Percentiles rank a stretch among this genome's conserved stretches.
Conservation (phyloP, 2,888 invertebrate species). For the Ophion slaviceki region DNA sequence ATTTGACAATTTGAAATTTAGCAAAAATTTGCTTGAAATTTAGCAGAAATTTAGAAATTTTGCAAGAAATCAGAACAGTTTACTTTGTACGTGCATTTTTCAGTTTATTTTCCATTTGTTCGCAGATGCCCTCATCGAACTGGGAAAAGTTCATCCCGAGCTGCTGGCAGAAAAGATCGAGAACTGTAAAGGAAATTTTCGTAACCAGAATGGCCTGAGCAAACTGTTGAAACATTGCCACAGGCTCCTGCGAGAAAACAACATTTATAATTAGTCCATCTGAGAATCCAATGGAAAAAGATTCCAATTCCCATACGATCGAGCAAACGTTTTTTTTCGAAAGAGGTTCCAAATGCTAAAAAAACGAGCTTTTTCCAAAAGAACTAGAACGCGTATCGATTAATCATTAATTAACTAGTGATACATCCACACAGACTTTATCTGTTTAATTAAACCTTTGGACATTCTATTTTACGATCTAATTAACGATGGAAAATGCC, state of each 20-base stretch:
- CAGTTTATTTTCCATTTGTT: conserved; percentile 63
- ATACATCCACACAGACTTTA: background rate
- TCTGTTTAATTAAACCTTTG: background rate
- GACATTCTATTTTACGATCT: background rate
- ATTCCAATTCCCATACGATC: background rate
- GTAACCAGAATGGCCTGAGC: conserved; percentile 85
- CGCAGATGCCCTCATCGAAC: conserved; percentile 85
- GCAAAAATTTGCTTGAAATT: no score
- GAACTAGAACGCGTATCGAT: background rate
- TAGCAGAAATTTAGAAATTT: no score
- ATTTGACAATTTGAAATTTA: background rate
- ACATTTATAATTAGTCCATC: background rate
- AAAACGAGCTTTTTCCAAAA: background rate
- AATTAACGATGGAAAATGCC: background rate
- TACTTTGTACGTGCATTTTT: no score
- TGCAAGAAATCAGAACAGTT: no score
- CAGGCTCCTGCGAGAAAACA: conserved; percentile 50
- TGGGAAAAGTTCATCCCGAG: conserved; percentile 85
- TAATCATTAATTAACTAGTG: background rate
- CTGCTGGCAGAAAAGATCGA: conserved; percentile 86
- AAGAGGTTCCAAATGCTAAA: background rate
- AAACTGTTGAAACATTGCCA: conserved; percentile 73
- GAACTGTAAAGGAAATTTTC: conserved; percentile 86
- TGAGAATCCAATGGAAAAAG: background rate
- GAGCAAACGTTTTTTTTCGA: background rate